phyloP scores from a whole-genome alignment of 2,113 vertebrate genomes.

The Melanostigma gelatinosum region DNA sequence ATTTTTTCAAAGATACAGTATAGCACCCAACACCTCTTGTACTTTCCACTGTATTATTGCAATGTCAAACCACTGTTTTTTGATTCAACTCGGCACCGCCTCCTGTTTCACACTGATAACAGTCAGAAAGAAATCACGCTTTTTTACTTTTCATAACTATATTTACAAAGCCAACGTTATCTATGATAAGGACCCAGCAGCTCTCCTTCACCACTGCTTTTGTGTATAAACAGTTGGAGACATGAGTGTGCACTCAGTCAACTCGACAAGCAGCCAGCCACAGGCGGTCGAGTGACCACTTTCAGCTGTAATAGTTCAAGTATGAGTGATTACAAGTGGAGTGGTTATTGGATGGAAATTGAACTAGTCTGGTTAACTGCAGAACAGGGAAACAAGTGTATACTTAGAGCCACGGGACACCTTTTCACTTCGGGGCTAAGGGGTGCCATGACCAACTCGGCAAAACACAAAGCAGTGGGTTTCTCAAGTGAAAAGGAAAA shows the following conservation, averaged over 20 bases:
- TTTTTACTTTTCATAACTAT: conserved; percentile 4
- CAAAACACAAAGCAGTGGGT: background rate
- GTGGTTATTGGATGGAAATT: conserved; percentile 57
- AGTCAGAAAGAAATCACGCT: background rate
- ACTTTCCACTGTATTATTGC: background rate
- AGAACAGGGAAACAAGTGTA: conserved; percentile 6
- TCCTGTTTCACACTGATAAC: background rate
- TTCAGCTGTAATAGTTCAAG: conserved; percentile 59
- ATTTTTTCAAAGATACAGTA: background rate
- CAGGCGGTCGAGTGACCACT: conserved; percentile 70
- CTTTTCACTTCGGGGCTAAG: conserved; percentile 33
- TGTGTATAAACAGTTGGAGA: conserved; percentile 35
- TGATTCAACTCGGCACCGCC: background rate
- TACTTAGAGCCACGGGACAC: background rate
- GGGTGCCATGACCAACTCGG: background rate
- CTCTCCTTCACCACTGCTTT: conserved; percentile 15
- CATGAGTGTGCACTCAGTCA: conserved; percentile 53
- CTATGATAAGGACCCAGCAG: background rate
- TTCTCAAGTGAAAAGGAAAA: background rate
- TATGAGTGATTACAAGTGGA: conserved; percentile 53
- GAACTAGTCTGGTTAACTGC: conserved; percentile 48
- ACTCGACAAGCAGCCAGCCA: conserved; percentile 37
- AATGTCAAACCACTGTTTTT: background rate
- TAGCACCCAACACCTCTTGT: background rate
- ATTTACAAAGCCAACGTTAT: conserved; percentile 31